Base-by-base conservation (phyloP, 1,140 invertebrate genomes). In the Lordiphosa stackelbergi region DNA sequence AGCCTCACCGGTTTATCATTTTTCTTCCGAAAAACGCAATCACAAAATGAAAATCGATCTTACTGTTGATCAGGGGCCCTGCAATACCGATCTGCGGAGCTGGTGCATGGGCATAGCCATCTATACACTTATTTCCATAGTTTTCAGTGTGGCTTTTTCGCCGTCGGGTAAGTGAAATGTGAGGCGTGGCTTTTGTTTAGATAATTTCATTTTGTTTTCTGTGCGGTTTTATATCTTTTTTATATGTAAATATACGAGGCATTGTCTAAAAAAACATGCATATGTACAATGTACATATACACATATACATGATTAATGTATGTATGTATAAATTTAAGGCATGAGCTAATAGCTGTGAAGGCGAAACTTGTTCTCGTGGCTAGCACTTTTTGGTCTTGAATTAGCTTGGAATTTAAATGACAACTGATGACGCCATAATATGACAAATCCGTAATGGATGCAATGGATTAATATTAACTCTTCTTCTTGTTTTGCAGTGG, bases 31-130 rank as follows among this genome's bases (percentile, higher is more conserved):
- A 34, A 31, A 47, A 41, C 35, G 16, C 24, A 12, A 13, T 8
- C 6, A 5, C 10, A 16, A 31, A 46, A 83, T 81, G 77, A 65
- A 72, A 69, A 35, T 81, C 42, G 52, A 83, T 10, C 64, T 77
- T 5, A 53, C 52, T 36, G 73, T 83, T 16, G 77, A 81, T 12
- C 41, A 58, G 19, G 77, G 77, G 22, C 77, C 77, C 1, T 81
- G 72, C 53, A 35, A 69, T 3, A 40, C 64, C 36, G 64, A 69
- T 2, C 40, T 81, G 10, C 53, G 78, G 19, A 55, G 48, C 36
- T 83, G 77, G 78, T 81, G 77, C 35, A n/a, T 69, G 9, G 78
- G 64, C 31, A 83, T 77, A 10, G 77, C 77, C 9, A 46, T 77
- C 22, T 81, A 60, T 42, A 58, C 37, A 12, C 53, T 81, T 2